A percentile compares a stretch with the other conserved stretches of the same genome.
phyloP scores from a whole-genome alignment of 2,113 vertebrate species.

The Leucosticte australis region DNA sequence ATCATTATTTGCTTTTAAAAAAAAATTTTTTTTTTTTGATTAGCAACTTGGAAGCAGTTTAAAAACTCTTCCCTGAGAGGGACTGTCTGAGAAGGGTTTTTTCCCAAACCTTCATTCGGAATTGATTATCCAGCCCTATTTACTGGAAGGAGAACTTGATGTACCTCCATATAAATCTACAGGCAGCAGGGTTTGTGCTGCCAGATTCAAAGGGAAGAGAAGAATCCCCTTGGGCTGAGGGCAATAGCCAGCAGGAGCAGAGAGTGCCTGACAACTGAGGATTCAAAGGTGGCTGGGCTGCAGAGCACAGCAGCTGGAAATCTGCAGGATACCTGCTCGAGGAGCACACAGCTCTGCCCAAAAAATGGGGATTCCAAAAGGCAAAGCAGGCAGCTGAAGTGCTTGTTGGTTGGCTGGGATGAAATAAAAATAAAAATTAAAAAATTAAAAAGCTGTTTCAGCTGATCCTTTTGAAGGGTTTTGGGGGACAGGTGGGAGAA shows the following conservation, averaged over 20 bases:
- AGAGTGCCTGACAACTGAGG: background rate
- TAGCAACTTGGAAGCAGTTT: background rate
- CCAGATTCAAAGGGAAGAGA: background rate
- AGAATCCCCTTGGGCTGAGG: background rate
- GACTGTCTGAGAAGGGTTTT: background rate
- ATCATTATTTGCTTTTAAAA: background rate
- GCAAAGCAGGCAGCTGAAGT: background rate
- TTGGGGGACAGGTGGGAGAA: background rate
- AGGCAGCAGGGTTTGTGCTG: background rate
- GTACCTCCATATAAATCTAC: background rate
- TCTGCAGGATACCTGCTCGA: background rate
- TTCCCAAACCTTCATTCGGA: background rate
- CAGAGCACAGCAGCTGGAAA: background rate
- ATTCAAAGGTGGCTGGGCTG: background rate
- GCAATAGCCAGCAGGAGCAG: background rate
- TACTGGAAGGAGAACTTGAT: conserved; percentile 19
- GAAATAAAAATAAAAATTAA: background rate
- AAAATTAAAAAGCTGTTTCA: background rate
- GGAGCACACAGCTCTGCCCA: background rate
- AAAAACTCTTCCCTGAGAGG: background rate
- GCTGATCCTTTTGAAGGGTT: background rate
- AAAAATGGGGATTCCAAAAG: background rate
- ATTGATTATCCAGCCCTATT: background rate
- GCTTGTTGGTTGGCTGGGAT: background rate
- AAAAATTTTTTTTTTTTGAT: background rate